phyloP scores from a whole-genome alignment of 2,888 invertebrate genomes.

The Dastarcus helophoroides region DNA sequence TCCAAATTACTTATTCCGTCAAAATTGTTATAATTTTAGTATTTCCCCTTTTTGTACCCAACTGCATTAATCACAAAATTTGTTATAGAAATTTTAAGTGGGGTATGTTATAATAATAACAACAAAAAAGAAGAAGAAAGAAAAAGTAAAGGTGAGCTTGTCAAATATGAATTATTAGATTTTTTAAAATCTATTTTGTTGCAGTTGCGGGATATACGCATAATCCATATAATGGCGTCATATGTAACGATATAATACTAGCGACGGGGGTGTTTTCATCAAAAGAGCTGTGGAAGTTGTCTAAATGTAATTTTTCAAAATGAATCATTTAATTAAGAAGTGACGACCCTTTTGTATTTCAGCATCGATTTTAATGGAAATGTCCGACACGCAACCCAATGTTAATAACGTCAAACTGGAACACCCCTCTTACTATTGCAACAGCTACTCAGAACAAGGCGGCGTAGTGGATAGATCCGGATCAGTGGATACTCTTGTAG shows the following conservation, averaged over 20 bases:
- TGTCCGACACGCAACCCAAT: constrained; percentile 55
- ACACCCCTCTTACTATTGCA: constrained; percentile 71
- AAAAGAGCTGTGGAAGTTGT: constrained; percentile 97
- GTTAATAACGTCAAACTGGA: constrained; percentile 72
- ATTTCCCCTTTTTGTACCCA: no score
- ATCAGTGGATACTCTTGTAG: constrained; percentile 50
- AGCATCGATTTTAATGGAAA: constrained; percentile 92
- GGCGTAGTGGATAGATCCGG: constrained; percentile 40
- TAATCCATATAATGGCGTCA: constrained; percentile 96
- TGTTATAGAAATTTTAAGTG: no score
- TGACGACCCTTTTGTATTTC: constrained; percentile 20
- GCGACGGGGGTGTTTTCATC: constrained; percentile 99
- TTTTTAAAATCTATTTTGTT: no score
- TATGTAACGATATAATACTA: constrained; percentile 98
- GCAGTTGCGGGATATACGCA: constrained; percentile 63
- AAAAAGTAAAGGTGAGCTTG: constrained; percentile 56
- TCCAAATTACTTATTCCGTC: no score
- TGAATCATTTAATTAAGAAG: constrained; percentile 8
- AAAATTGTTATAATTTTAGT: no score
- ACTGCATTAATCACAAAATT: no score
- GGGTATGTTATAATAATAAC: no score
- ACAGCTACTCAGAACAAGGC: constrained; percentile 64
- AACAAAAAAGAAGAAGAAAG: constrained; percentile 65
- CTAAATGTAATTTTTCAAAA: constrained; percentile 51
- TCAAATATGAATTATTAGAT: not conserved